Evolutionary conservation across 2,888 invertebrate genomes (phyloP).

Genomic region (Argynnis bischoffii): DNA sequence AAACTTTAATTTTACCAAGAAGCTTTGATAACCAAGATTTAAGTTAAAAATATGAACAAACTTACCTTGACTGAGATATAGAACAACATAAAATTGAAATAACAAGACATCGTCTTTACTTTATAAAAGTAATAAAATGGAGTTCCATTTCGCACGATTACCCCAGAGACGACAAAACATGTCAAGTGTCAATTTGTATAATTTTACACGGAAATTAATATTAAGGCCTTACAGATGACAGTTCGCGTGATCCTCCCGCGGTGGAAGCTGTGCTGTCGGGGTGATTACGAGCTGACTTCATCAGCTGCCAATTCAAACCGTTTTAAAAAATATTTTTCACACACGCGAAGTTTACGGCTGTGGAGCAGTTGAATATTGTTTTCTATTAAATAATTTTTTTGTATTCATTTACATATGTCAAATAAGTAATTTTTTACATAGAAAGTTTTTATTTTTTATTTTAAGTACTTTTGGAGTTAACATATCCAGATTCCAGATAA

Average conservation of each 20-base stretch:
- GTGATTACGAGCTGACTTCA: constrained; percentile 28
- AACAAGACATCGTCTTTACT: constrained; percentile 12
- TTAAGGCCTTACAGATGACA: constrained; percentile 73
- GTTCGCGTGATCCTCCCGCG: constrained; percentile 50
- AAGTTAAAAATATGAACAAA: not conserved
- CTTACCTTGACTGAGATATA: not conserved
- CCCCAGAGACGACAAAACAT: constrained; percentile 77
- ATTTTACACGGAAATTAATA: constrained; percentile 75
- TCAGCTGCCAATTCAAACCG: constrained; percentile 28
- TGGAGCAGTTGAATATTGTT: not conserved
- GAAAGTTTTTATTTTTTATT: too few species aligned
- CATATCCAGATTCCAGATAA: too few species aligned
- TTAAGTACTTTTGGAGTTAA: too few species aligned
- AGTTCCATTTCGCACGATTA: constrained; percentile 70
- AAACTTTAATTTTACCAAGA: too few species aligned
- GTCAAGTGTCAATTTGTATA: constrained; percentile 78
- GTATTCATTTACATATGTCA: too few species aligned
- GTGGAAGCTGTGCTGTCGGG: constrained; percentile 27
- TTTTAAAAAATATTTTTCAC: constrained; percentile 20
- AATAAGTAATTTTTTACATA: too few species aligned
- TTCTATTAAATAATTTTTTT: too few species aligned
- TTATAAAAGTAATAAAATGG: constrained; percentile 64
- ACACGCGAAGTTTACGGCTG: constrained; percentile 17
- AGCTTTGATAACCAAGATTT: not conserved
- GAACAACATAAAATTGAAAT: constrained; percentile 33